Conservation (phyloP, 2,113 vertebrate genomes). For the Thunnus maccoyii region DNA sequence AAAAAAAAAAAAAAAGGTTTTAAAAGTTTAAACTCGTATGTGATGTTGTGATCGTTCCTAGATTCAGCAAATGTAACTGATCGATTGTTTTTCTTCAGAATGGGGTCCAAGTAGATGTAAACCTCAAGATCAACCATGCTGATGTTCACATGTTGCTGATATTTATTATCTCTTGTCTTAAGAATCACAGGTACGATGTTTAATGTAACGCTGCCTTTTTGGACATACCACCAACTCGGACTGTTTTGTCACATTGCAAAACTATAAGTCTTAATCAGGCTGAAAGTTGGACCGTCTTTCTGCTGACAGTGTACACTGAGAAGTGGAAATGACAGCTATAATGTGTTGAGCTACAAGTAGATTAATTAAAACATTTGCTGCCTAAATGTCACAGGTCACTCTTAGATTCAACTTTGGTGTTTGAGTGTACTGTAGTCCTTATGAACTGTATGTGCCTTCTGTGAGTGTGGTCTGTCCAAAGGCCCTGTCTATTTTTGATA, state of each 20-base stretch:
- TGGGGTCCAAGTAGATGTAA: neutral
- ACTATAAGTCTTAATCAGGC: constrained; percentile 22
- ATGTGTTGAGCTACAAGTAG: neutral
- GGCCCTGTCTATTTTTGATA: constrained; percentile 29
- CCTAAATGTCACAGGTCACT: no score
- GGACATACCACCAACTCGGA: constrained; percentile 5
- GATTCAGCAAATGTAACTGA: neutral
- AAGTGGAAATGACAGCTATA: neutral
- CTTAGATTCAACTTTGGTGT: neutral
- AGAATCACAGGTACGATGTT: constrained; percentile 19
- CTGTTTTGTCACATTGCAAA: neutral
- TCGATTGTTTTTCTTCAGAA: neutral
- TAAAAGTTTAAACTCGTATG: neutral
- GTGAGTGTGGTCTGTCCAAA: constrained; percentile 35
- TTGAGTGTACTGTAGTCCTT: constrained; percentile 10
- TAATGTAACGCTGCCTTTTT: constrained; percentile 32
- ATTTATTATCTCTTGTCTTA: constrained; percentile 22
- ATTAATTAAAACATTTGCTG: neutral
- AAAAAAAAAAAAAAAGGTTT: neutral
- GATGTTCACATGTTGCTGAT: constrained; percentile 19
- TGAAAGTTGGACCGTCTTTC: neutral
- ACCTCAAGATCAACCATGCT: constrained; percentile 46
- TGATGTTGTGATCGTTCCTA: neutral
- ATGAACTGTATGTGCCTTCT: constrained; percentile 60
- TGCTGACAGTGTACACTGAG: neutral